These are phyloP conservation scores for Ornithorhynchus anatinus DNA, from an alignment of 2,113 vertebrate species.

Conservation along the genomic window DNA sequence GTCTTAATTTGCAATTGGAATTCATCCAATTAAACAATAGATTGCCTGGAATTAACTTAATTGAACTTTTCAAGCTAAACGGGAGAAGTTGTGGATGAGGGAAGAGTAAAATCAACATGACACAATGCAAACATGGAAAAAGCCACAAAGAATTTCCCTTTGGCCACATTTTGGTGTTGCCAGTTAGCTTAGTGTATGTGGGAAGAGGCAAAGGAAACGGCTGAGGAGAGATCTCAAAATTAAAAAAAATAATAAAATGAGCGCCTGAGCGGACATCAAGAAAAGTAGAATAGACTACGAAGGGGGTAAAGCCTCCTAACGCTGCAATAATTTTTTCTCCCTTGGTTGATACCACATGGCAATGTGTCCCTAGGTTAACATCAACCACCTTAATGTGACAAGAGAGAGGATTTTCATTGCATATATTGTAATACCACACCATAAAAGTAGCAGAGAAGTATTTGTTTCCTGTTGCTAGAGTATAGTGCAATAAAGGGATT, in stretches of 20 bases:
- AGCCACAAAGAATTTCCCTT: neutral
- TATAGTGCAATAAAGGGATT: neutral
- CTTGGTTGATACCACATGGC: constrained; percentile 70
- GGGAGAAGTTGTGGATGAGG: constrained; percentile 68
- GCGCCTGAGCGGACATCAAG: constrained; percentile 44
- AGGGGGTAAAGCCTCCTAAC: constrained; percentile 2
- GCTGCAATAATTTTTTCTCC: constrained; percentile 62
- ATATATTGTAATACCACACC: neutral
- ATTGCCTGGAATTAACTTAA: constrained; percentile 78
- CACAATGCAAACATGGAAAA: constrained; percentile 59
- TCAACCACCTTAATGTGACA: constrained; percentile 21
- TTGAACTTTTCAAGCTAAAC: constrained; percentile 77
- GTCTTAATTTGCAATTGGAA: constrained; percentile 81
- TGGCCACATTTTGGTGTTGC: neutral
- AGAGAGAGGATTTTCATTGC: constrained; percentile 8
- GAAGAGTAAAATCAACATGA: constrained; percentile 73
- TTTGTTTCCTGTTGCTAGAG: neutral
- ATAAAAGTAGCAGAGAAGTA: neutral
- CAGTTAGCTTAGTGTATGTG: neutral
- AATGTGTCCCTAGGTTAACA: constrained; percentile 32
- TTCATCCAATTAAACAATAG: constrained; percentile 81
- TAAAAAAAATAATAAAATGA: constrained; percentile 33
- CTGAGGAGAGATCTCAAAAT: neutral
- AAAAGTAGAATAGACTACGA: constrained; percentile 31
- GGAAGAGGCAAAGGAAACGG: neutral